Evolutionary conservation across 1,140 invertebrate species (phyloP).

Genomic region (Conus ventricosus): DNA sequence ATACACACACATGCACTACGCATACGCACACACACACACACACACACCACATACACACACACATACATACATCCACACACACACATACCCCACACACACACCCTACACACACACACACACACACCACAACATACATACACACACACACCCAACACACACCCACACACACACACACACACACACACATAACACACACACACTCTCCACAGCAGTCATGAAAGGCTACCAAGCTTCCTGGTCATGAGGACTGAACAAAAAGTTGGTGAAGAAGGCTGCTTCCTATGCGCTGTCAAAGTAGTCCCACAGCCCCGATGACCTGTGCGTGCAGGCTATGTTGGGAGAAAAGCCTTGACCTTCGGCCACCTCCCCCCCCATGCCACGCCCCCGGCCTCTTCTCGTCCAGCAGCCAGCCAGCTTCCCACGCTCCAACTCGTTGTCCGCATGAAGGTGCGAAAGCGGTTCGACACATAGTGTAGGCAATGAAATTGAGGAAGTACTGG

Average conservation of each 20-base stretch:
- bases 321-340: slow-evolving; percentile 68
- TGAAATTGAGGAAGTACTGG: slow-evolving; percentile 93
- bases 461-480: slow-evolving; percentile 97
- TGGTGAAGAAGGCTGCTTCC: slow-evolving; percentile 91
- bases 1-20: too few relatives aligned
- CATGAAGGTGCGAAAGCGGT: slow-evolving; percentile 96
- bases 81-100: too few relatives aligned
- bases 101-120: too few relatives aligned
- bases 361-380: slow-evolving; percentile 49
- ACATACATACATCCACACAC: too few relatives aligned
- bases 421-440: slow-evolving; percentile 93
- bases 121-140: too few relatives aligned
- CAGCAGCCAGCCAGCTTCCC: slow-evolving; percentile 83
- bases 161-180: too few relatives aligned
- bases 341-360: slow-evolving; percentile 83
- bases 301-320: slow-evolving; percentile 86
- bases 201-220: not conserved
- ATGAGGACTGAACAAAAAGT: slow-evolving; percentile 90
- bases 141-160: too few relatives aligned
- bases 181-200: not conserved
- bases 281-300: slow-evolving; percentile 95
- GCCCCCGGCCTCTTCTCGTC: slow-evolving; percentile 67
- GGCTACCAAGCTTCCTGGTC: slow-evolving; percentile 81
- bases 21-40: too few relatives aligned
- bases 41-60: too few relatives aligned